phyloP scores from a whole-genome alignment of 2,113 vertebrate species.

The Lichenostomus cassidix region DNA sequence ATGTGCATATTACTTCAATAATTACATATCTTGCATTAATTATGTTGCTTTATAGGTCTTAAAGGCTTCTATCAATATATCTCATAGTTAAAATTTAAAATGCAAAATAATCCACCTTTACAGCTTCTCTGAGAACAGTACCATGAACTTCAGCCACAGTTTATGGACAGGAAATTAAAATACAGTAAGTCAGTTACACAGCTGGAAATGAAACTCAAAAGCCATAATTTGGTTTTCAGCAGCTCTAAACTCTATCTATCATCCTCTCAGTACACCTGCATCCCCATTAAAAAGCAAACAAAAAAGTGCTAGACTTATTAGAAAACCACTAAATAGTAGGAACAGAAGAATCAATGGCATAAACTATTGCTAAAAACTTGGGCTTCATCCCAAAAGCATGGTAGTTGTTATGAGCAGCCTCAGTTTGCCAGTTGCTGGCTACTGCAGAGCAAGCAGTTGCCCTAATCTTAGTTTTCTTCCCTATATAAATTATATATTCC shows the following conservation, averaged over 20 bases:
- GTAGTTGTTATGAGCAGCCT: not conserved
- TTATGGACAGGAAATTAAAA: slow-evolving; percentile 55
- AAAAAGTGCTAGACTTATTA: not conserved
- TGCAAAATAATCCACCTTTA: slow-evolving; percentile 1
- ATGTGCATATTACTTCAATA: not conserved
- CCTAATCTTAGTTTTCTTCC: not conserved
- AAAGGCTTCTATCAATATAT: not conserved
- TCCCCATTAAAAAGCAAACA: not conserved
- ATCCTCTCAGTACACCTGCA: not conserved
- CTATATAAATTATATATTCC: not conserved
- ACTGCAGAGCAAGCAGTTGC: not conserved
- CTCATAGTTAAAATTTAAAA: slow-evolving; percentile 9
- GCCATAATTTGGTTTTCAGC: slow-evolving; percentile 13
- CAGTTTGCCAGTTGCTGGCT: not conserved
- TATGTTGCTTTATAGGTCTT: not conserved
- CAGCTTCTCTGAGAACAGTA: not conserved
- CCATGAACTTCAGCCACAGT: not conserved
- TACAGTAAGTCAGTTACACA: slow-evolving; percentile 20
- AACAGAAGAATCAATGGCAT: not conserved
- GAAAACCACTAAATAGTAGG: not conserved
- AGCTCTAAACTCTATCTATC: not conserved
- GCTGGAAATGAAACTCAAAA: slow-evolving; percentile 11
- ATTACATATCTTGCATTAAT: not conserved
- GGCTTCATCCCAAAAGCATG: not conserved
- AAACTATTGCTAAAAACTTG: not conserved